Base-by-base conservation (phyloP, 2,113 vertebrate genomes). In the Donacobius atricapilla region DNA sequence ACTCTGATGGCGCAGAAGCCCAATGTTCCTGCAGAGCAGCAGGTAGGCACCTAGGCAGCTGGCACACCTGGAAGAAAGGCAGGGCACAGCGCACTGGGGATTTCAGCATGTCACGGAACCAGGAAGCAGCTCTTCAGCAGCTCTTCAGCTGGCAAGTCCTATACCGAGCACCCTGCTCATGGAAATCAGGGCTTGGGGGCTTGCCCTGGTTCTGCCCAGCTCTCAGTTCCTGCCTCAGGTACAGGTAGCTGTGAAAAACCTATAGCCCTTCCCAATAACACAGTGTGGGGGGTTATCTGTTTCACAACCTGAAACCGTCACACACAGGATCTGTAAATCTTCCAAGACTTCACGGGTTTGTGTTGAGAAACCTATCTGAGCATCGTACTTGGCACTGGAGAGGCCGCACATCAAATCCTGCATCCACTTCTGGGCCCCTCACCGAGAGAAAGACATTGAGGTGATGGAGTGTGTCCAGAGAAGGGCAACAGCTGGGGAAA, bases 71-170 rank as follows among this genome's bases (percentile, higher is more conserved):
- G 37, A 44, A 35, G 47, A n/a, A 53, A 48, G 37, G 53, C 57
- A 91, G 25, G 31, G 17, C 33, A 11, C 12, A 16, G 1, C 0
- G 3, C 25, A 50, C 15, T 0, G 0, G 27, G 22, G 13, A 48
- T 58, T 75, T 80, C 50, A 31, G 66, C 3, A 0, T 21, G 35
- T 60, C 33, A 21, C 1, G 0, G 72, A 84, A 40, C 23, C 20
- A 58, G 53, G 70, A 91, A 85, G n/a, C 70, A 54, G 45, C 7
- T 45, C 44, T 87, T 23, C 20, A n/a, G n/a, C n/a, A n/a, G n/a
- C n/a, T n/a, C n/a, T n/a, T 64, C 77, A 69, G 23, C 39, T 54
- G 40, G 27, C 22, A 18, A 58, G 30, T 45, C 21, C 63, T 33
- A 1, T 28, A 42, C 18, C 73, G 72, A 76, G 25, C 33, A 24